phyloP scores from a whole-genome alignment of 2,113 vertebrate genomes.

The Tenrec ecaudatus region DNA sequence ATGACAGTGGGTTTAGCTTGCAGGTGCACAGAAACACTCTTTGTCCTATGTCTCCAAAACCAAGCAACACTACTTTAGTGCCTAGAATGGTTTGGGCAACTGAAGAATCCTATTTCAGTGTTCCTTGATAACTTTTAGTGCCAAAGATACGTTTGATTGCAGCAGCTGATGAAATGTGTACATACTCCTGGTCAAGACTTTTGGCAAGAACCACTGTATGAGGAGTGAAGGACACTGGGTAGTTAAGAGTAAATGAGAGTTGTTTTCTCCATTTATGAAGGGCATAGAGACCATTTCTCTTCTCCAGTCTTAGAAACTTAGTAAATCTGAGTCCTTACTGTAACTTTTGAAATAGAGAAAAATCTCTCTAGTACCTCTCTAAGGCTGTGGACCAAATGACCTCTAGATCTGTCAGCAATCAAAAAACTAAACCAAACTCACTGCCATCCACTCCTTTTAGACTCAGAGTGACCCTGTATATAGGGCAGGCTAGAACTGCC shows the following conservation, averaged over 20 bases:
- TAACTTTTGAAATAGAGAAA: neutral
- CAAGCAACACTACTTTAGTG: neutral
- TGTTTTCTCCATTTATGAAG: neutral
- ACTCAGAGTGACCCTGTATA: no score
- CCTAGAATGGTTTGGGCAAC: neutral
- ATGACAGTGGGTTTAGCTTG: neutral
- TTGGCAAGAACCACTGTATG: neutral
- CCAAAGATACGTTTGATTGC: slow-evolving; percentile 12
- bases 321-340: no score
- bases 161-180: neutral
- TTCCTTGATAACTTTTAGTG: neutral
- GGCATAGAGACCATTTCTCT: neutral
- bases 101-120: neutral
- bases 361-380: neutral
- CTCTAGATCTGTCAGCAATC: neutral
- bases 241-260: slow-evolving; percentile 32
- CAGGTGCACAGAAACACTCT: neutral
- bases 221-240: neutral
- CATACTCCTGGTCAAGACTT: neutral
- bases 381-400: slow-evolving; percentile 14
- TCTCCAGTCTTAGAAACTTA: neutral
- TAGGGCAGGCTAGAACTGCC: no score
- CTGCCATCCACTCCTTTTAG: no score
- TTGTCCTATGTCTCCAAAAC: neutral
- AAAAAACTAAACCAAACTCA: no score